These are phyloP conservation scores for Callosobruchus maculatus DNA, from an alignment of 2,888 invertebrate genomes.

Conservation along the genomic window DNA sequence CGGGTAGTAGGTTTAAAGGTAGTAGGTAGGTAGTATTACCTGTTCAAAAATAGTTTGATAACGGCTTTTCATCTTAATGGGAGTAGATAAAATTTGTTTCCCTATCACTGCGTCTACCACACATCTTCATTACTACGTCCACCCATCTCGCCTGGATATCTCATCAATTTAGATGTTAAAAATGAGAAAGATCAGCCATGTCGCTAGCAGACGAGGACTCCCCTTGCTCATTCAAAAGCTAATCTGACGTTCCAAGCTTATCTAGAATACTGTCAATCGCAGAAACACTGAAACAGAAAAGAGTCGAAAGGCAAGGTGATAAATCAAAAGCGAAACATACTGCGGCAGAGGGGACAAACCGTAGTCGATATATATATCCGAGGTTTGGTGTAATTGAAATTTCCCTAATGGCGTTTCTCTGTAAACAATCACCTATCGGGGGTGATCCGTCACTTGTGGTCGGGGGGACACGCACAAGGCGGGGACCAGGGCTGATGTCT, in stretches of 20 bases:
- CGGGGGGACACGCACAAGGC: conserved; percentile 43
- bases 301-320: neutral
- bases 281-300: neutral
- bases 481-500: conserved; percentile 20
- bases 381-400: conserved; percentile 46
- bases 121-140: neutral
- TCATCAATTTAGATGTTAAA: neutral
- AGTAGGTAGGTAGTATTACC: no score
- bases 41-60: no score
- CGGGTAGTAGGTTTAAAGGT: no score
- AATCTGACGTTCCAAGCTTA: neutral
- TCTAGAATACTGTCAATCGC: neutral
- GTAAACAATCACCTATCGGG: conserved; percentile 47
- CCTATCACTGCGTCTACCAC: neutral
- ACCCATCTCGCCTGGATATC: neutral
- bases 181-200: neutral
- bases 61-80: no score
- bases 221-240: neutral
- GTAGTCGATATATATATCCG: conserved; percentile 21
- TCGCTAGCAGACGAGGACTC: neutral
- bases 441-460: conserved; percentile 48
- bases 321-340: conserved; percentile 21
- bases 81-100: no score
- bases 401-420: conserved; percentile 50
- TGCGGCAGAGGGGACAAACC: conserved; percentile 24